Base-by-base conservation (phyloP, 2,113 vertebrate species). In the Triplophysa tibetana region DNA sequence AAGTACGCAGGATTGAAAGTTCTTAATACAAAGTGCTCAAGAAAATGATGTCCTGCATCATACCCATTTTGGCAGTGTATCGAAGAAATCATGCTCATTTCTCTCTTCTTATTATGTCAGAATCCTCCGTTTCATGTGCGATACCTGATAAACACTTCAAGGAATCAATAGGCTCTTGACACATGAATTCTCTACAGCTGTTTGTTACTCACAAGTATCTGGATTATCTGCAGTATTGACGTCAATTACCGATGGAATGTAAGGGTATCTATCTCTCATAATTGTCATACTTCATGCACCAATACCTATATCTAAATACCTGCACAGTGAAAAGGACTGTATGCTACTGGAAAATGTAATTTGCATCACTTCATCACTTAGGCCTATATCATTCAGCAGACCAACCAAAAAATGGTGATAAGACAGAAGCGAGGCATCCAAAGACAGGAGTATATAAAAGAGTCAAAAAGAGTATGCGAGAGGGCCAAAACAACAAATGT, bases 1-100 rank as follows among this genome's bases (percentile, higher is more conserved):
- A 70, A 78, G 12, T 21, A 60, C 33, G 33, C 14, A n/a, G 16
- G 11, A 21, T 73, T 63, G 29, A 19, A 29, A 78, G 29, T 66
- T 63, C 29, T 23, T 21, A 13, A 73, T 78, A 26, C 52, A 78
- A 73, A 77, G 61, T 54, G 14, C 63, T 67, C 23, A 43, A 78
- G 64, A 67, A 77, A 26, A 41, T 81, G 45, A 77, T 82, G 74
- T 72, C 67, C 75, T 60, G 74, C 60, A 70, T 77, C 80, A 66
- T 24, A 76, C 64, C 61, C 67, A 70, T 52, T 72, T 75, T 33
- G 8, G 56, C 43, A 33, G 21, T 70, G 43, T 41, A 50, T 60
- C 54, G 19, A 61, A 60, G 60, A 4, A 5, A 56, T 26, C 5
- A 17, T 56, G 45, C 43, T 74, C 33, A 0, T 26, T 61, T 61